Evolutionary conservation across 2,797 vertebrate species (phyloP).

Genomic region (Sorex maritimensis): DNA sequence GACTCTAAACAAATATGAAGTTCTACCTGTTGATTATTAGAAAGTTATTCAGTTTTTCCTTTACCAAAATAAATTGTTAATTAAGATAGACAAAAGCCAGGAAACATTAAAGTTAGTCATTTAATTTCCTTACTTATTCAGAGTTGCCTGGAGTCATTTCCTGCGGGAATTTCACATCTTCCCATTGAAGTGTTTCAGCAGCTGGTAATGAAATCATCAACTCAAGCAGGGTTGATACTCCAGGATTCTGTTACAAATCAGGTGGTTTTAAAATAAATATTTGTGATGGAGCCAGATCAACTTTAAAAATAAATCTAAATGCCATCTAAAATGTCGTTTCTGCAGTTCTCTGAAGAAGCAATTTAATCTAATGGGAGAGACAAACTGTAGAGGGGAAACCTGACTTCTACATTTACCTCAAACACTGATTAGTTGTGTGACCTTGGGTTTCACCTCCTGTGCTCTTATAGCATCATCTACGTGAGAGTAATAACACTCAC

Average conservation of each 20-base stretch:
- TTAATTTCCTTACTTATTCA: conserved; percentile 86
- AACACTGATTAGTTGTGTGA: conserved; percentile 69
- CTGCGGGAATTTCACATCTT: conserved; percentile 82
- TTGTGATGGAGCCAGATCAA: conserved; percentile 63
- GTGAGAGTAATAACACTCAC: conserved; percentile 26
- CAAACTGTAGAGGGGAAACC: conserved; percentile 48
- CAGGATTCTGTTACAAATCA: conserved; percentile 71
- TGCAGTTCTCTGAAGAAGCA: not conserved
- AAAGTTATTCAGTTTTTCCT: conserved; percentile 81
- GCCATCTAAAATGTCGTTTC: conserved; percentile 42
- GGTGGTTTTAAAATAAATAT: conserved; percentile 53
- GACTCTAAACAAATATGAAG: conserved; percentile 61
- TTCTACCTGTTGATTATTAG: conserved; percentile 73
- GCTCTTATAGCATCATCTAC: conserved; percentile 36
- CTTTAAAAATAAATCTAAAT: conserved; percentile 72
- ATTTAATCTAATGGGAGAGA: conserved; percentile 24
- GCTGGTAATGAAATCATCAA: conserved; percentile 82
- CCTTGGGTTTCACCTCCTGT: conserved; percentile 69
- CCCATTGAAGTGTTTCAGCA: conserved; percentile 81
- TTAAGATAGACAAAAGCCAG: conserved; percentile 85
- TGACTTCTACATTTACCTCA: conserved; percentile 67
- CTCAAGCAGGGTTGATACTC: conserved; percentile 49
- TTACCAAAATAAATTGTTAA: conserved; percentile 84
- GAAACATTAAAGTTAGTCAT: conserved; percentile 82
- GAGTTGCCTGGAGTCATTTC: conserved; percentile 84